Evolutionary conservation across 2,797 vertebrate species (phyloP), one percentile per base, ranked within the genome.

Genomic region (Gadopsis bispinosus): DNA sequence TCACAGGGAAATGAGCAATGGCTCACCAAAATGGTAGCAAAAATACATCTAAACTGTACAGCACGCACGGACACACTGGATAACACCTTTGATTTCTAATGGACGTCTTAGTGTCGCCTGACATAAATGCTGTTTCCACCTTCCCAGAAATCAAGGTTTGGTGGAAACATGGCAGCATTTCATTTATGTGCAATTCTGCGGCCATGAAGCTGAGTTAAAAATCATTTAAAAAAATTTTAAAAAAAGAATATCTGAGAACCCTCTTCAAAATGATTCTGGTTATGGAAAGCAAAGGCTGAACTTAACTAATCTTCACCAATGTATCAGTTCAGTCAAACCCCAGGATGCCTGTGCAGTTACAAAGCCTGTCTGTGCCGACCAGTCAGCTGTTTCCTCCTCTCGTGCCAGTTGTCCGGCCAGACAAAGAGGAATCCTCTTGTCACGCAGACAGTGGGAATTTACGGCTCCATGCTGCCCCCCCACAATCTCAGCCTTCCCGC

Each of bases 351-450:
- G 63, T 48, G 59, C 26, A 37, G 69, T 1, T 19, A 72, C 75
- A 80, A 43, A 47, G 64, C 45, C 56, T 33, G 59, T 61, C 72
- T 80, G 70, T 19, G 69, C 8, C 62, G 70, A n/a, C 78, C n/a
- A 22, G 59, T 92, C 91, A 94, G 91, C 92, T 93, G 91, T 81
- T 91, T 90, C 87, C 85, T 90, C 78, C 82, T 82, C 87, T 89
- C 45, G 61, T 91, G 90, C 91, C 93, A 93, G 93, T 92, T 93
- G 91, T 92, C 89, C 41, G 2, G 73, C 69, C 85, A 89, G 86
- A 93, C 91, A 90, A 91, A 89, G 86, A 80, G 53, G 76, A 75
- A 81, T 80, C 78, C 88, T 88, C 79, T 88, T 86, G 77, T 88
- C 77, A 54, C 5, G 4, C 43, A 73, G 87, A 50, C 70, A 62